A percentile compares a stretch with the other conserved stretches of the same genome.
These are phyloP conservation scores for Metopolophium dirhodum DNA, from an alignment of 1,140 invertebrate genomes.

Conservation along the genomic window DNA sequence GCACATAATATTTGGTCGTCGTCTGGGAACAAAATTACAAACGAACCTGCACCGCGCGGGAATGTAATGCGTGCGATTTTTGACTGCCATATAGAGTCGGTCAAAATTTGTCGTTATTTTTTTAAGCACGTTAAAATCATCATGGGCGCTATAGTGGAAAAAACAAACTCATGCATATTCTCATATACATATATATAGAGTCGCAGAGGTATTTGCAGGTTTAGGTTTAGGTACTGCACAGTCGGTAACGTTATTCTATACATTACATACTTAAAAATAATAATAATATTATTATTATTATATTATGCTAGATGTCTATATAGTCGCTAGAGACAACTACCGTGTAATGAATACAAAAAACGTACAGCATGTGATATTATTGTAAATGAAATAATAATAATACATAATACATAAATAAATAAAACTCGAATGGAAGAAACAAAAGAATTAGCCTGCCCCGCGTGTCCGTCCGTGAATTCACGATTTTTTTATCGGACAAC, in stretches of 20 bases:
- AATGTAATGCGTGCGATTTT: neutral
- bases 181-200: neutral
- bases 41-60: neutral
- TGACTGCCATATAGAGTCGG: neutral
- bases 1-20: neutral
- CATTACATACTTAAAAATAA: neutral
- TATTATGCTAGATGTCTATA: neutral
- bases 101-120: neutral
- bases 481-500: slow-evolving; percentile 31
- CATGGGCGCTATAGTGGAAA: neutral
- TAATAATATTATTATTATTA: slow-evolving; percentile 20
- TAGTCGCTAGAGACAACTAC: neutral
- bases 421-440: neutral
- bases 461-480: neutral
- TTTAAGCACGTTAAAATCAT: neutral
- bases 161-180: neutral
- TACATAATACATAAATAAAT: slow-evolving; percentile 14
- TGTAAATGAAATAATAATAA: slow-evolving; percentile 10
- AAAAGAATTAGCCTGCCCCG: neutral
- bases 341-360: slow-evolving; percentile 21
- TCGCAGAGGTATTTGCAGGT: neutral
- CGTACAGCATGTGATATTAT: neutral
- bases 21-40: neutral
- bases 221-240: neutral
- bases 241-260: neutral